A percentile compares a stretch with the other conserved stretches of the same genome.
Evolutionary conservation across 2,113 vertebrate genomes (phyloP).

Genomic region (Beaufortia kweichowensis): DNA sequence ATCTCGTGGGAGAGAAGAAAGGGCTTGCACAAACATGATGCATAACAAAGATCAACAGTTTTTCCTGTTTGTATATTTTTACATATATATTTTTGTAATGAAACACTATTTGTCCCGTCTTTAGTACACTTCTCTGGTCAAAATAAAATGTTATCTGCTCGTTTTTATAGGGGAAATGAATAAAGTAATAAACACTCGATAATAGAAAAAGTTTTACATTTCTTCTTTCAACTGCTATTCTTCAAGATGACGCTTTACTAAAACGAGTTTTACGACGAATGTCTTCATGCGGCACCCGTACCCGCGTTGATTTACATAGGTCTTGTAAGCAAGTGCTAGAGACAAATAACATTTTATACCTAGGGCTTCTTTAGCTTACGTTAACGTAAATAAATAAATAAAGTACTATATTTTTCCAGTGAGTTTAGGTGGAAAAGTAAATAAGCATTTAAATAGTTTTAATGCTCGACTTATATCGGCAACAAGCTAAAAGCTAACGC

Average conservation of each 20-base stretch:
- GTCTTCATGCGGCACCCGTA: background rate
- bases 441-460: too few species aligned
- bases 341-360: too few species aligned
- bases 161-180: background rate
- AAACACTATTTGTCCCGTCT: slow-evolving; percentile 33
- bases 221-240: background rate
- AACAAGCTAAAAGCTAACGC: too few species aligned
- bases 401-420: too few species aligned
- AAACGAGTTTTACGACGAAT: background rate
- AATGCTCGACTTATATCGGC: too few species aligned
- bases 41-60: slow-evolving; percentile 7
- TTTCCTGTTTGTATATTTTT: slow-evolving; percentile 5
- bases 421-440: too few species aligned
- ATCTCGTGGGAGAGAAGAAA: background rate
- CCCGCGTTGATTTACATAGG: background rate
- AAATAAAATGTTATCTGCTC: slow-evolving; percentile 4
- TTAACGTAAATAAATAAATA: too few species aligned
- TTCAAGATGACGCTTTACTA: background rate
- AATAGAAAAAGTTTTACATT: background rate
- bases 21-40: background rate
- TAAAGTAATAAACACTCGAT: background rate
- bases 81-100: slow-evolving; percentile 27
- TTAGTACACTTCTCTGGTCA: slow-evolving; percentile 3
- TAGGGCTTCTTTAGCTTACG: too few species aligned
- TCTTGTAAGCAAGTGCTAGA: too few species aligned